phyloP scores from a whole-genome alignment of 2,797 vertebrate genomes.

The Phyllotis vaccarum region DNA sequence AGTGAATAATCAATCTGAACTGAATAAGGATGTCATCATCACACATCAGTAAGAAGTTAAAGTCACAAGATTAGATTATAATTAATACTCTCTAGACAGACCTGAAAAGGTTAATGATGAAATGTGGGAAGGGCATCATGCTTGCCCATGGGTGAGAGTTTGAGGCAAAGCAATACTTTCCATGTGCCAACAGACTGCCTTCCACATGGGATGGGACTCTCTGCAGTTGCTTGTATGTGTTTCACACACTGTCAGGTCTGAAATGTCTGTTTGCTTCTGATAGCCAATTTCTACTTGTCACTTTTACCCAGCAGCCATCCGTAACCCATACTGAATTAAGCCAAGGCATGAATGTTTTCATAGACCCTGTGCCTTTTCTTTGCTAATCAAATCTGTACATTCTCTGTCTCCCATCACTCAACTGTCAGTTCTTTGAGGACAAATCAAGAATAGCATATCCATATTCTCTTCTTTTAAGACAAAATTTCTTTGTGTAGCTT shows the following conservation, averaged over 20 bases:
- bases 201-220: background rate
- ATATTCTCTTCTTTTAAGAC: background rate
- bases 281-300: conserved; percentile 1
- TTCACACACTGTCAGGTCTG: background rate
- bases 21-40: background rate
- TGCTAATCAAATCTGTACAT: background rate
- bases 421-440: background rate
- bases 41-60: background rate
- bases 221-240: background rate
- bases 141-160: background rate
- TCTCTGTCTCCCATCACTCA: background rate
- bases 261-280: background rate
- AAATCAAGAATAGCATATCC: background rate
- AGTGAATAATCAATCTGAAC: background rate
- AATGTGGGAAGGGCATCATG: background rate
- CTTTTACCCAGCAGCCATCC: background rate
- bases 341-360: background rate
- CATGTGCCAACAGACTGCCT: background rate
- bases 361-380: background rate
- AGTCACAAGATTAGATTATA: background rate
- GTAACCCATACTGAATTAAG: background rate
- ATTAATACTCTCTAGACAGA: background rate
- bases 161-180: background rate
- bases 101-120: background rate
- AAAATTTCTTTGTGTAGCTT: background rate